Percentiles rank a stretch among this genome's conserved stretches.
phyloP scores from a whole-genome alignment of 2,888 invertebrate genomes.

The Cosmorhoe ocellata region DNA sequence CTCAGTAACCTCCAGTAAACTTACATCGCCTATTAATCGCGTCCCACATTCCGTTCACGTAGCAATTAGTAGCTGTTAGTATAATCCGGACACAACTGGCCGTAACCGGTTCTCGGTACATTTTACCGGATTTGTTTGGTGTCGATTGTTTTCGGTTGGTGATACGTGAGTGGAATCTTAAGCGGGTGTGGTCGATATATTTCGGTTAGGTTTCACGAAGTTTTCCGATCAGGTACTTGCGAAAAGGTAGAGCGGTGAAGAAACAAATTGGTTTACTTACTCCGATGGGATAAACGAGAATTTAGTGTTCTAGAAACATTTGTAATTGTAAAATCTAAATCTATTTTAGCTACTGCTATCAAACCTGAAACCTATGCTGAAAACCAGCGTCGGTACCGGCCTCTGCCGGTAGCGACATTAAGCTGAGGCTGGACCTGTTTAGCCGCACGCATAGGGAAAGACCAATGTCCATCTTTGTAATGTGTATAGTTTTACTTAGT shows the following conservation, averaged over 20 bases:
- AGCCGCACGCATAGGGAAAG: too few species aligned
- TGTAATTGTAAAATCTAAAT: too few species aligned
- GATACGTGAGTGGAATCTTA: constrained; percentile 47
- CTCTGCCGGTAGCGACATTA: too few species aligned
- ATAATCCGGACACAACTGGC: constrained; percentile 54
- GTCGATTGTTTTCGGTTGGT: constrained; percentile 67
- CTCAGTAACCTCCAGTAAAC: constrained; percentile 15
- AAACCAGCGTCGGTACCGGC: too few species aligned
- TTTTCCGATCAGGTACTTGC: constrained; percentile 3
- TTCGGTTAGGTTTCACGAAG: constrained; percentile 27
- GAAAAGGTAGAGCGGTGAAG: background rate
- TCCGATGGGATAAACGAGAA: too few species aligned
- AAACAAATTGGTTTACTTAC: background rate
- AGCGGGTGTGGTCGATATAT: constrained; percentile 39
- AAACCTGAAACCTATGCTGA: too few species aligned
- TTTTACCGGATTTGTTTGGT: constrained; percentile 66
- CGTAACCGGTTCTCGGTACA: constrained; percentile 35
- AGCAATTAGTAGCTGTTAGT: constrained; percentile 70
- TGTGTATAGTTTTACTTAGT: too few species aligned
- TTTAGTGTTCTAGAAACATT: too few species aligned
- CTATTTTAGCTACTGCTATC: too few species aligned
- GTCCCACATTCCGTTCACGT: constrained; percentile 60
- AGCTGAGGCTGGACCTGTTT: too few species aligned
- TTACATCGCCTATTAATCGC: constrained; percentile 24
- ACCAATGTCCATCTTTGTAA: too few species aligned